Evolutionary conservation across 2,888 invertebrate genomes (phyloP).

Genomic region (Suillia variegata): DNA sequence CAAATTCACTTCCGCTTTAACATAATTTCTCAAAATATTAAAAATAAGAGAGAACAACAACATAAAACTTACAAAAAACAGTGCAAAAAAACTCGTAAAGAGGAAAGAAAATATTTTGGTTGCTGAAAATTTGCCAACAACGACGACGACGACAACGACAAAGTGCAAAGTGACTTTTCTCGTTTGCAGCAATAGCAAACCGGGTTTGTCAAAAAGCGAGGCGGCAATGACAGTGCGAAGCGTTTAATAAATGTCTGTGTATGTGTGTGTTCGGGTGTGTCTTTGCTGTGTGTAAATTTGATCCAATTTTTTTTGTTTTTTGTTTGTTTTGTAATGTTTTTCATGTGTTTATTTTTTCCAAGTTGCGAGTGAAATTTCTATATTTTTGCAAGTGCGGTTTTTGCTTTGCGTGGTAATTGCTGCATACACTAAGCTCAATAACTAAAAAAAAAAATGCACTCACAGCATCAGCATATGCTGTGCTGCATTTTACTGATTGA

Average conservation of each 20-base stretch:
- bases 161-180: conserved; percentile 12
- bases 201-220: neutral
- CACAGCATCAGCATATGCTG: too few species aligned
- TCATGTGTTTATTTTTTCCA: neutral
- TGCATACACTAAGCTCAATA: too few species aligned
- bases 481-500: neutral
- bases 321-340: neutral
- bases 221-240: neutral
- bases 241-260: neutral
- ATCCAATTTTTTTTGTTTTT: neutral
- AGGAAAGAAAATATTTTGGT: conserved; percentile 50
- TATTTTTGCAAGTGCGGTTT: neutral
- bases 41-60: neutral
- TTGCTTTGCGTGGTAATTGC: neutral
- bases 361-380: neutral
- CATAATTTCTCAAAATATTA: neutral
- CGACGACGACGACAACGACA: too few species aligned
- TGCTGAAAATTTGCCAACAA: conserved; percentile 50
- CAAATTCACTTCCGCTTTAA: neutral
- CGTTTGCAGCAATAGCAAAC: neutral
- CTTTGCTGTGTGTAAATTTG: neutral
- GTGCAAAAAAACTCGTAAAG: conserved; percentile 37
- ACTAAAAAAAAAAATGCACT: too few species aligned
- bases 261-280: neutral
- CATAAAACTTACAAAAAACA: neutral